These are phyloP conservation scores for Caenorhabditis sp. DNA, from an alignment of 2,888 invertebrate species.

Conservation along the genomic window DNA sequence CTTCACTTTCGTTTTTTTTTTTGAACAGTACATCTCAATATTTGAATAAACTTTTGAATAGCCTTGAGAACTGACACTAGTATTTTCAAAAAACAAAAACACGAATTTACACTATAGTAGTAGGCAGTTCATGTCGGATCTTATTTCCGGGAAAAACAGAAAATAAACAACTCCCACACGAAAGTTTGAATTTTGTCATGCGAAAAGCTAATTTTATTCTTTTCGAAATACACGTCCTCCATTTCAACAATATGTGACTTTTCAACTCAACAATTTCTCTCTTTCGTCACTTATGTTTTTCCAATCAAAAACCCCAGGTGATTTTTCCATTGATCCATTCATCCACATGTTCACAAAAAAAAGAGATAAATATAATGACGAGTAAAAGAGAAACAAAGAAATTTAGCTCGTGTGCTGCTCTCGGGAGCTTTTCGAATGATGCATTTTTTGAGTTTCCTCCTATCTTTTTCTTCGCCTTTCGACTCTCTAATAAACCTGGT, in stretches of 20 bases:
- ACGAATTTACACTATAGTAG: too few relatives aligned
- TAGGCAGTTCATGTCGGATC: too few relatives aligned
- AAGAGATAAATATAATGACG: background rate
- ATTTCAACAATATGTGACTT: too few relatives aligned
- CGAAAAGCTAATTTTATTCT: background rate
- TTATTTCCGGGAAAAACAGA: background rate
- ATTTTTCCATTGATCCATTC: background rate
- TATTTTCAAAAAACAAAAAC: too few relatives aligned
- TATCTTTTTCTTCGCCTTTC: background rate
- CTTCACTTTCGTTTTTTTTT: too few relatives aligned
- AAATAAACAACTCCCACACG: background rate
- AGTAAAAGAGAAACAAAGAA: constrained; percentile 1
- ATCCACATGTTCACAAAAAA: background rate
- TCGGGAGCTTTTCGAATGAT: background rate
- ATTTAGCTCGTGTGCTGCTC: background rate
- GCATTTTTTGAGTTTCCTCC: background rate
- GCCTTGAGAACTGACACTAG: too few relatives aligned
- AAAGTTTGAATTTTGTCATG: background rate
- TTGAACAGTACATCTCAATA: too few relatives aligned
- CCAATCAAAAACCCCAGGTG: background rate
- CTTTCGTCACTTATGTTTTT: background rate
- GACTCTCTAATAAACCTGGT: background rate
- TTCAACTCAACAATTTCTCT: background rate
- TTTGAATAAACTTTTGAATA: too few relatives aligned
- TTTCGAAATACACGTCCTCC: background rate